Base-by-base conservation (phyloP, 2,888 invertebrate genomes). In the Oligia strigilis region DNA sequence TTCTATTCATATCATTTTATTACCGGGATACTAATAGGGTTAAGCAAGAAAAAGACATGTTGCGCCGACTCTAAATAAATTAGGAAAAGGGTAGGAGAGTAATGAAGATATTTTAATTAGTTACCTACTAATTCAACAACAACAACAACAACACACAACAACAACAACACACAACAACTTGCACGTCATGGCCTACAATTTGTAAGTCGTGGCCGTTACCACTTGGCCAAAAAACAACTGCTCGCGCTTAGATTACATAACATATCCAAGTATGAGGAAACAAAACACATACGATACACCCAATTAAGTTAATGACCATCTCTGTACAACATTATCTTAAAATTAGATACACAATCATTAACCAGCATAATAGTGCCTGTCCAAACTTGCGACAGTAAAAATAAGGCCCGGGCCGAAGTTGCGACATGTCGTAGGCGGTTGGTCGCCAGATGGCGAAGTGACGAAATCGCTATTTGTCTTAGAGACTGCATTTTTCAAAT, bases 381-480 rank as follows among this genome's bases (percentile, higher is more conserved):
- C 88, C 89, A 86, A 87, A 90, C 87, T 87, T 86, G 81, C 82
- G 79, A 86, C 86, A 80, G 86, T 89, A 92, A 91, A 92, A 92
- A 90, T 90, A 89, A 91, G 83, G 84, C 60, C 80, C 77, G 79
- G 43, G 40, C 76, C 78, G 55, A 64, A 78, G 86, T 91, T 90
- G 78, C 89, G 86, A 88, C 89, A 91, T 78, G 29, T 76, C 80
- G 91, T 93, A 89, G 93, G 91, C 92, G 86, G 79, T 80, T 86
- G 93, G 91, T 86, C 88, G 82, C 93, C 94, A 94, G 92, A 94
- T 94, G 95, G 90, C 81, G 80, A 65, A 82, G 88, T 92, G 91
- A 91, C 89, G 91, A 91, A 91, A 93, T 84, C 87, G 83, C 89
- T 91, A 87, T 90, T 88, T 89, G 90, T 90, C 84, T 87, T 88